Evolutionary conservation across 2,113 vertebrate genomes (phyloP).

Genomic region (Pseudolaguvia tuberculata): DNA sequence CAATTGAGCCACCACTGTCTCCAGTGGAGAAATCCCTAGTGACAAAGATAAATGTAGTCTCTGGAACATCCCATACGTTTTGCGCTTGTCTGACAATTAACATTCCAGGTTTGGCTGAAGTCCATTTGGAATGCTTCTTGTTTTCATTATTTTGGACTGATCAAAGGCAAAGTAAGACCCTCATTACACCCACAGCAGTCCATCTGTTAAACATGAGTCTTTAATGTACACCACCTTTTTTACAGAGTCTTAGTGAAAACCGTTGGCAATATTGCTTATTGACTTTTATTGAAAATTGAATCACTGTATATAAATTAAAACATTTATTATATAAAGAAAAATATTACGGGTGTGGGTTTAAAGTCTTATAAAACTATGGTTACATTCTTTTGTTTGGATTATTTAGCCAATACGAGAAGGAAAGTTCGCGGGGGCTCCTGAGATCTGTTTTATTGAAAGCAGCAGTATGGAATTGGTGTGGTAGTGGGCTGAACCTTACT

Average conservation of each 20-base stretch:
- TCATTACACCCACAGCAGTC: neutral
- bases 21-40: conserved; percentile 4
- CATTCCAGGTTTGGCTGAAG: conserved; percentile 8
- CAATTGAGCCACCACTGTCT: too few relatives aligned
- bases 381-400: neutral
- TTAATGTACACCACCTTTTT: neutral
- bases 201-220: neutral
- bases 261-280: neutral
- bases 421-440: too few relatives aligned
- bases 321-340: neutral
- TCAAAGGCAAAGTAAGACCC: neutral
- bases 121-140: neutral
- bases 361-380: neutral
- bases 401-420: too few relatives aligned
- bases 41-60: conserved; percentile 5
- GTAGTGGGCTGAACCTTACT: too few relatives aligned
- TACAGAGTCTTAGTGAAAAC: neutral
- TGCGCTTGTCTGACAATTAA: conserved; percentile 20
- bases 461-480: too few relatives aligned
- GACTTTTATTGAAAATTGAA: neutral
- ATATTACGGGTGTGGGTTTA: neutral
- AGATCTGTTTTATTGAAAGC: too few relatives aligned
- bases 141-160: neutral
- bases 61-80: conserved; percentile 23
- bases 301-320: too few relatives aligned